These are phyloP conservation scores for Drosophila subobscura DNA, from an alignment of 1,140 invertebrate genomes.

Conservation along the genomic window DNA sequence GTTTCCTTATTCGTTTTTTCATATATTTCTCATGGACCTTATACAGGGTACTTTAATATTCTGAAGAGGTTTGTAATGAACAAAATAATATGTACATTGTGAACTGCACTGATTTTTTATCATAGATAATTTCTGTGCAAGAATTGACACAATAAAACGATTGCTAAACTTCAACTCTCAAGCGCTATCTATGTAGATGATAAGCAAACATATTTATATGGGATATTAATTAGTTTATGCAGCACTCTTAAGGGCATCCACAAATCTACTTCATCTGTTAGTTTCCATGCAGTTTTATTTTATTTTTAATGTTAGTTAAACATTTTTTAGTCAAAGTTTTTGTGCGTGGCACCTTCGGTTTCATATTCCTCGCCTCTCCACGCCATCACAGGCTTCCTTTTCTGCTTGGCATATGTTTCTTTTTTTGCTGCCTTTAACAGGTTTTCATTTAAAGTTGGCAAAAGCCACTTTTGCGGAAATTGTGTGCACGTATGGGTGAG, in stretches of 20 bases:
- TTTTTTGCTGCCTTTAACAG: slow-evolving; percentile 60
- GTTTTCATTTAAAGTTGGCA: slow-evolving; percentile 78
- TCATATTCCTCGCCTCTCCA: neutral
- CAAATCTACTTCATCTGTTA: neutral
- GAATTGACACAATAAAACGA: too few species aligned
- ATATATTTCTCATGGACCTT: neutral
- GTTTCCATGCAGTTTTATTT: slow-evolving; percentile 10
- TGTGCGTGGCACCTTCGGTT: slow-evolving; percentile 64
- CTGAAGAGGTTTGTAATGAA: neutral
- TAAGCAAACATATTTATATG: too few species aligned
- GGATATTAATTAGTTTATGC: too few species aligned
- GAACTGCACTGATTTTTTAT: too few species aligned
- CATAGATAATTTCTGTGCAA: too few species aligned
- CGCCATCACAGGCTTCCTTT: slow-evolving; percentile 5
- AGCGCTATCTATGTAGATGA: too few species aligned
- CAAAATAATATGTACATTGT: too few species aligned
- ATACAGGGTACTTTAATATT: neutral
- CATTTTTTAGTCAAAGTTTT: slow-evolving; percentile 60
- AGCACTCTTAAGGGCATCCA: too few species aligned
- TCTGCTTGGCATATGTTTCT: slow-evolving; percentile 27
- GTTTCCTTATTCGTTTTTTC: slow-evolving; percentile 29
- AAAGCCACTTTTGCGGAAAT: slow-evolving; percentile 78
- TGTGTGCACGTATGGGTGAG: slow-evolving; percentile 39
- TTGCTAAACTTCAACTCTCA: too few species aligned
- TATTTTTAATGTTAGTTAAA: slow-evolving; percentile 15